Conservation (phyloP, 1,140 invertebrate species). For the Globodera rostochiensis region DNA sequence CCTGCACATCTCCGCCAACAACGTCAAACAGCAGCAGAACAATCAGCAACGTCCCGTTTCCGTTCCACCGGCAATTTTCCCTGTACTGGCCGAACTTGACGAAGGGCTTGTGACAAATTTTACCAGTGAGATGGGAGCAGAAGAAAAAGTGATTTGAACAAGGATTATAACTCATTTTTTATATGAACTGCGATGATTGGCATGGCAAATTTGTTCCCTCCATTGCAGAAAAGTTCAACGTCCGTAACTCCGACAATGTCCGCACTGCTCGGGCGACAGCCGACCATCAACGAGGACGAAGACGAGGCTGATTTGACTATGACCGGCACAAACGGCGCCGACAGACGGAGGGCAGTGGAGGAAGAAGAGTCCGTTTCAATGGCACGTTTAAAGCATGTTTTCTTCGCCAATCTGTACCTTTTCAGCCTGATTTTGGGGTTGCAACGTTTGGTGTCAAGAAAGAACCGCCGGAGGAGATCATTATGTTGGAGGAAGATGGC, state of each 20-base stretch:
- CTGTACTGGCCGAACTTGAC: background rate
- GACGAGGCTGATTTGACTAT: background rate
- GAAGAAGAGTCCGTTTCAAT: background rate
- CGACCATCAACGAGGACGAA: slow-evolving; percentile 1
- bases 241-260: background rate
- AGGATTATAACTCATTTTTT: background rate
- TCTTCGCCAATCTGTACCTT: background rate
- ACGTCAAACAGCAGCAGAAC: background rate
- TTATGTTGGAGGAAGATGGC: background rate
- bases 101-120: background rate
- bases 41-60: slow-evolving; percentile 1
- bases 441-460: background rate
- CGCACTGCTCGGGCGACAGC: slow-evolving; percentile 1
- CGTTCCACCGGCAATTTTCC: slow-evolving; percentile 1
- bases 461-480: background rate
- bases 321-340: background rate
- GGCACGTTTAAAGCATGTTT: background rate
- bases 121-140: background rate
- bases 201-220: background rate
- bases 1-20: background rate
- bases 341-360: too few species aligned
- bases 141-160: background rate
- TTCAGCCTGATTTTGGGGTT: background rate
- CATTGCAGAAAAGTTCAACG: background rate
- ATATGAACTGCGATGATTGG: background rate